These are phyloP conservation scores for Drosophila lacertosa DNA, from an alignment of 1,140 invertebrate genomes.

Conservation along the genomic window DNA sequence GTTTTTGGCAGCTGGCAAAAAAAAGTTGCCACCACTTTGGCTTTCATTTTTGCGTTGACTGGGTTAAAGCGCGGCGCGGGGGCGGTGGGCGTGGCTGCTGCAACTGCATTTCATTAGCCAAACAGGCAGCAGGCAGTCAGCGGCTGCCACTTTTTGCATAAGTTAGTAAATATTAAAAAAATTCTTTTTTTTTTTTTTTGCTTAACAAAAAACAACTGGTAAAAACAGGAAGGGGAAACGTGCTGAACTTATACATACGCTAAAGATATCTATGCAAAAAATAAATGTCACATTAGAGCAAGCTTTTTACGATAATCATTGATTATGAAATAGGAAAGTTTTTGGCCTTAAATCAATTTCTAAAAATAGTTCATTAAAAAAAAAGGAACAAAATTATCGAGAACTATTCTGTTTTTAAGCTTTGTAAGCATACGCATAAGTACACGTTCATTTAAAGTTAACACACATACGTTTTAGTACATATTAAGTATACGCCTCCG, in stretches of 20 bases:
- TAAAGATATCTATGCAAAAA: too few species aligned
- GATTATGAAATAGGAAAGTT: too few species aligned
- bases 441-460: too few species aligned
- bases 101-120: constrained; percentile 75
- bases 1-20: constrained; percentile 76
- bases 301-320: too few species aligned
- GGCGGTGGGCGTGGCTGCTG: not conserved
- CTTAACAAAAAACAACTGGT: constrained; percentile 61
- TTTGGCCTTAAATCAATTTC: too few species aligned
- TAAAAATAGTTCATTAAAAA: too few species aligned
- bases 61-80: not conserved
- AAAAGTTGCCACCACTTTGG: constrained; percentile 59
- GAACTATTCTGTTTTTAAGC: too few species aligned
- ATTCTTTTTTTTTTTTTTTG: constrained; percentile 32
- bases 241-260: constrained; percentile 4
- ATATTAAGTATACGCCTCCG: too few species aligned
- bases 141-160: constrained; percentile 74
- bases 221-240: constrained; percentile 7
- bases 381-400: too few species aligned
- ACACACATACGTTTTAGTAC: too few species aligned
- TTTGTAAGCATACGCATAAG: too few species aligned
- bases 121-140: constrained; percentile 41
- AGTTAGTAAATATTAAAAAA: constrained; percentile 79
- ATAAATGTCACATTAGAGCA: too few species aligned
- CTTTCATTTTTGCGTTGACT: constrained; percentile 21